Base-by-base conservation (phyloP, 2,888 invertebrate genomes). In the Eupithecia centaureata region DNA sequence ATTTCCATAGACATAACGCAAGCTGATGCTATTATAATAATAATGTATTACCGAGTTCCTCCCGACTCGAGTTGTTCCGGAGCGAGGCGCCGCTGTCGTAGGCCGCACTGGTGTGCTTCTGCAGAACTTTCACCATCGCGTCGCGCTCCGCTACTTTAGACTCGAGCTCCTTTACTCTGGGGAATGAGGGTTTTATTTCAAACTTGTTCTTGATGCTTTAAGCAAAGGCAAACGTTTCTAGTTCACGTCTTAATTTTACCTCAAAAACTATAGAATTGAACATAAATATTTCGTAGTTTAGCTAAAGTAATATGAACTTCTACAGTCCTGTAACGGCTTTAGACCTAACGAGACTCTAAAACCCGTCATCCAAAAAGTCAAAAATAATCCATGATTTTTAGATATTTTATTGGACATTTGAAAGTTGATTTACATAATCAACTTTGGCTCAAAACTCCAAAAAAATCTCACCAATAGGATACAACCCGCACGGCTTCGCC, bases 91-190 rank as follows among this genome's bases (percentile, higher is more conserved):
- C 94, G 71, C 94, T 93, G 73, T 94, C 94, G 79, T 95, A 95
- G 63, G 96, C 96, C 75, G 95, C 95, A 80, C 96, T 96, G 64
- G 96, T 96, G 83, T 96, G 96, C 77, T 96, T 96, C 90, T 98
- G 97, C 52, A 98, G 93, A 27, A 97, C 97, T 78, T 96, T 95
- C 77, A 98, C 97, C 96, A 98, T 97, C 0, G 97, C 97, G 84
- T 98, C 98, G 67, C 96, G 95, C 85, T 98, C 98, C 0, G 97
- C 97, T 66, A 98, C 94, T 83, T 97, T 97, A 4, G 97, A 97
- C 87, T 98, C 97, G 72, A 97, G 89, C 86, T 97, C 97, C 86
- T 97, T 97, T 77, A 97, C 94, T 82, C 96, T 96, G 77, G 0
- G 27, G 27, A 52, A 52, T 27, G 15, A 25, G 15, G 13, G 2